Percentiles rank a stretch among this genome's conserved stretches.
Conservation (phyloP, 2,888 invertebrate genomes). For the Chesias legatella region DNA sequence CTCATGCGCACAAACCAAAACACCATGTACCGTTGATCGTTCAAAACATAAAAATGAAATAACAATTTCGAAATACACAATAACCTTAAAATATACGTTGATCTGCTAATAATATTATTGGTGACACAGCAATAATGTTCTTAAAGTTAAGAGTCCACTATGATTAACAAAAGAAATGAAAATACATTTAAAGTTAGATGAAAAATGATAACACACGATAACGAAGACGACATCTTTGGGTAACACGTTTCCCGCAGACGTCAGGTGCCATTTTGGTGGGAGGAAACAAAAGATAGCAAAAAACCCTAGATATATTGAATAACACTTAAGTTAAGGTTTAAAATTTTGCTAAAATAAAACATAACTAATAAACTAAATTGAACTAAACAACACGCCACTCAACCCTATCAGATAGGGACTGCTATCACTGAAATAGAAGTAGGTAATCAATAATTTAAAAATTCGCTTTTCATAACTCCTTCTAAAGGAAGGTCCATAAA, state of each 20-base stretch:
- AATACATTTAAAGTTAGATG: conserved; percentile 42
- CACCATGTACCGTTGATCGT: conserved; percentile 56
- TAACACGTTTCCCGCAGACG: conserved; percentile 44
- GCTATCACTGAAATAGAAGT: conserved; percentile 66
- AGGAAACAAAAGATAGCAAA: conserved; percentile 71
- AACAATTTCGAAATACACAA: conserved; percentile 42
- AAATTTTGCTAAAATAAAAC: conserved; percentile 81
- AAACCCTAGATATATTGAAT: conserved; percentile 76
- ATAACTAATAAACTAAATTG: conserved; percentile 81
- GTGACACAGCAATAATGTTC: conserved; percentile 73
- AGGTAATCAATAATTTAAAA: conserved; percentile 69
- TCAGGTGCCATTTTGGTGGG: conserved; percentile 74
- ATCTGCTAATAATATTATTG: conserved; percentile 76
- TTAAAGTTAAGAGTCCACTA: conserved; percentile 67
- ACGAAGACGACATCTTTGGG: conserved; percentile 63
- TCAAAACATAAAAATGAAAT: conserved; percentile 35
- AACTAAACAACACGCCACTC: conserved; percentile 78
- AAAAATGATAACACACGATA: conserved; percentile 57
- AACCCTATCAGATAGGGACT: conserved; percentile 71
- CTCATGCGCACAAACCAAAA: conserved; percentile 33
- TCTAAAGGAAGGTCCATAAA: conserved; percentile 57
- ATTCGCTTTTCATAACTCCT: conserved; percentile 49
- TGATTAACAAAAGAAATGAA: conserved; percentile 51
- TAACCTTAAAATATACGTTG: conserved; percentile 59
- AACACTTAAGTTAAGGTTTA: conserved; percentile 77